phyloP scores from a whole-genome alignment of 2,797 vertebrate genomes.

The Lagodon rhomboides region DNA sequence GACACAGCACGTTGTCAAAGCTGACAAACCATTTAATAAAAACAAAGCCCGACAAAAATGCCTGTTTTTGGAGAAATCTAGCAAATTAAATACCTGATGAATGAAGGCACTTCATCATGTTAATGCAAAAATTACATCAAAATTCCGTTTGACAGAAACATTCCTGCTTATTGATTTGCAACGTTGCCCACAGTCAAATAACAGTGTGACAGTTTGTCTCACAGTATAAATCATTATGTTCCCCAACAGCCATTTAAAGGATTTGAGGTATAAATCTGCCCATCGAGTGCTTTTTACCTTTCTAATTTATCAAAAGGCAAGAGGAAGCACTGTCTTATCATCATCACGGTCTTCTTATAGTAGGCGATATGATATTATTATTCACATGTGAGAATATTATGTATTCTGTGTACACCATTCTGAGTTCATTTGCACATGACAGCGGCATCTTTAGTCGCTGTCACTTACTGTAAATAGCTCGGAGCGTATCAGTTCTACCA shows the following conservation, averaged over 20 bases:
- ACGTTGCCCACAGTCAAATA: constrained; percentile 1
- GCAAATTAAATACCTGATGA: constrained; percentile 17
- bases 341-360: neutral
- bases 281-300: neutral
- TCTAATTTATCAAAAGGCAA: neutral
- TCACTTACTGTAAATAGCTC: constrained; percentile 65
- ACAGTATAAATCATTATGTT: constrained; percentile 3
- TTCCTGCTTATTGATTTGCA: constrained; percentile 12
- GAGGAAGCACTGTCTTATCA: neutral
- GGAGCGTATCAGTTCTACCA: constrained; percentile 49
- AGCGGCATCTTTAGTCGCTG: constrained; percentile 46
- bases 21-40: neutral
- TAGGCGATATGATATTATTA: constrained; percentile 13
- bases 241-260: neutral
- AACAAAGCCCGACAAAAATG: neutral
- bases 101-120: constrained; percentile 3
- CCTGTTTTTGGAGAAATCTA: neutral
- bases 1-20: neutral
- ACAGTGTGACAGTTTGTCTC: constrained; percentile 1
- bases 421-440: constrained; percentile 35
- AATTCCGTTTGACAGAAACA: constrained; percentile 6
- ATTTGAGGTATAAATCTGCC: neutral
- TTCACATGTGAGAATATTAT: constrained; percentile 19
- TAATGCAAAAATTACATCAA: constrained; percentile 3
- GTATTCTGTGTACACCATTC: constrained; percentile 11